Conservation (phyloP, 2,888 invertebrate species). For the Synanthedon myopaeformis region DNA sequence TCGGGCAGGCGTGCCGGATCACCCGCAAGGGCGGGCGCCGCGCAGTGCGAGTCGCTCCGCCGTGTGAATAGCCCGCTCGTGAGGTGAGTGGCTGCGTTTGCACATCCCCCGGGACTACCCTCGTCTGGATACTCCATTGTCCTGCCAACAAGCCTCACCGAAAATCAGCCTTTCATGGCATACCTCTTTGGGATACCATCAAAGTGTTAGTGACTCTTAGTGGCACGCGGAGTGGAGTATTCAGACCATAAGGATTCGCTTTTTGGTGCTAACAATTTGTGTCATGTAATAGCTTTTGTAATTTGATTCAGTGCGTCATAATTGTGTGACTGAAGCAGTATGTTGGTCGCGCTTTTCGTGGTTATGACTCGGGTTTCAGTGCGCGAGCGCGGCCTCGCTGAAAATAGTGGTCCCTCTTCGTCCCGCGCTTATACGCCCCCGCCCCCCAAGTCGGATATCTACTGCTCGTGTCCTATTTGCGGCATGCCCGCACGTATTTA, state of each 20-base stretch:
- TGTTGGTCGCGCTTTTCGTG: conserved; percentile 19
- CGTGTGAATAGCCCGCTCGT: conserved; percentile 66
- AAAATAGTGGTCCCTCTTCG: conserved; percentile 53
- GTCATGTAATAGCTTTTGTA: background rate
- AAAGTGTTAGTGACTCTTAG: conserved; percentile 8
- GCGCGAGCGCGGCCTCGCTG: conserved; percentile 56
- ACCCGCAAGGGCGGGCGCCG: conserved; percentile 44
- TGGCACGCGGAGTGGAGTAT: conserved; percentile 32
- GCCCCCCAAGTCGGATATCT: conserved; percentile 4
- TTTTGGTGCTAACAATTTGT: background rate
- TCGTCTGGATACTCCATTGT: conserved; percentile 44
- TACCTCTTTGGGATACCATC: background rate
- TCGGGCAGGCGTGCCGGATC: conserved; percentile 51
- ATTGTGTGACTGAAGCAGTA: background rate
- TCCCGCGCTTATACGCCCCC: conserved; percentile 23
- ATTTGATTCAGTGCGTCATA: background rate
- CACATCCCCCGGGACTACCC: conserved; percentile 15
- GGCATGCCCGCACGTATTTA: conserved; percentile 61
- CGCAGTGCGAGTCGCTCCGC: conserved; percentile 71
- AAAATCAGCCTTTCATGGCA: background rate
- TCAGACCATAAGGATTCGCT: conserved; percentile 29
- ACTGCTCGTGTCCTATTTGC: conserved; percentile 59
- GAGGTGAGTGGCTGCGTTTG: conserved; percentile 42
- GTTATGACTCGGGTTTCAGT: conserved; percentile 62
- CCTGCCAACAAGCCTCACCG: background rate